phyloP scores from a whole-genome alignment of 2,888 invertebrate species.

The Acanthosoma haemorrhoidale region DNA sequence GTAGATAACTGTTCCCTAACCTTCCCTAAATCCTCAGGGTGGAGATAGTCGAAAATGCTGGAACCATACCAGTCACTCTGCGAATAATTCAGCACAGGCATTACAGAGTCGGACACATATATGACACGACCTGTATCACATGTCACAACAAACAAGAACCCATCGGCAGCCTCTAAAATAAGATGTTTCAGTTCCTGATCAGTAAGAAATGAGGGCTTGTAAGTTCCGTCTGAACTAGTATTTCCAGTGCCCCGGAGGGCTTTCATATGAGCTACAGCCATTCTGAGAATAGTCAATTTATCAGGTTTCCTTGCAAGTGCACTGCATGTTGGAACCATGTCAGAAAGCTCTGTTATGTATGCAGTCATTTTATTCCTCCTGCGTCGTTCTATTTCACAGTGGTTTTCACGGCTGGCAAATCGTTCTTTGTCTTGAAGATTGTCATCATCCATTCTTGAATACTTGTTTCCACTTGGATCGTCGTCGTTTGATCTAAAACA shows the following conservation, averaged over 20 bases:
- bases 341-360: slow-evolving; percentile 97
- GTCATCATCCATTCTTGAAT: slow-evolving; percentile 86
- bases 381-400: slow-evolving; percentile 97
- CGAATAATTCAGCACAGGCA: slow-evolving; percentile 93
- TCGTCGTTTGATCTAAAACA: slow-evolving; percentile 73
- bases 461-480: slow-evolving; percentile 76
- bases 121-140: slow-evolving; percentile 96
- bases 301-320: slow-evolving; percentile 97
- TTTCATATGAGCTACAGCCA: slow-evolving; percentile 99
- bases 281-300: slow-evolving; percentile 95
- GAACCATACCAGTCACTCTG: slow-evolving; percentile 95
- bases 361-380: slow-evolving; percentile 99
- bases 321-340: slow-evolving; percentile 99
- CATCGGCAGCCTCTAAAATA: slow-evolving; percentile 98
- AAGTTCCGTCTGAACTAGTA: slow-evolving; percentile 92
- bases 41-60: slow-evolving; percentile 91
- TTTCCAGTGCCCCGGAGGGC: slow-evolving; percentile 93
- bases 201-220: slow-evolving; percentile 97
- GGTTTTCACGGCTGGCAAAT: slow-evolving; percentile 80
- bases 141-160: slow-evolving; percentile 92
- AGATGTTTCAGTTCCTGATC: slow-evolving; percentile 98
- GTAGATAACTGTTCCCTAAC: slow-evolving; percentile 96
- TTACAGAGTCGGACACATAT: slow-evolving; percentile 97
- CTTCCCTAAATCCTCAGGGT: slow-evolving; percentile 95
- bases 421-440: slow-evolving; percentile 89